Percentiles rank a stretch among this genome's conserved stretches.
These are phyloP conservation scores for Eudasyphora cyanicolor DNA, from an alignment of 2,888 invertebrate species.

Conservation along the genomic window DNA sequence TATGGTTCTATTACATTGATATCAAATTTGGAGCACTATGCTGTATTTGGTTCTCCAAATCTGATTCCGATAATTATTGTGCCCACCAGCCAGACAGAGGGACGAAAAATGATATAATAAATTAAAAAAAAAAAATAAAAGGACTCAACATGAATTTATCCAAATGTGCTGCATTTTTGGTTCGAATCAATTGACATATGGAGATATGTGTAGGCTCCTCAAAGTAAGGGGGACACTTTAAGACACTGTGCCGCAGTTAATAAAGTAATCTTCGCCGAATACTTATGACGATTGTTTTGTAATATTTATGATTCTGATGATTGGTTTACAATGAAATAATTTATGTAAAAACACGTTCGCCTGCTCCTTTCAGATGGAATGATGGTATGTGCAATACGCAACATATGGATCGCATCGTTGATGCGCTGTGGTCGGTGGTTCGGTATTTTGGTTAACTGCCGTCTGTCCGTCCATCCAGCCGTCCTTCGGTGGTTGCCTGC, in stretches of 20 bases:
- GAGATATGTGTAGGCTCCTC: too few species aligned
- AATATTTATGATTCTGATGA: conserved; percentile 28
- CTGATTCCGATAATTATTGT: too few species aligned
- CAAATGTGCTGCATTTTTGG: too few species aligned
- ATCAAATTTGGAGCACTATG: too few species aligned
- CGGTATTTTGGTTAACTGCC: conserved; percentile 38
- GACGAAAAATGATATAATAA: too few species aligned
- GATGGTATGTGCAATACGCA: background rate
- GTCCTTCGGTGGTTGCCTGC: conserved; percentile 14
- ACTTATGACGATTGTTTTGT: background rate
- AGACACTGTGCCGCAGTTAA: background rate
- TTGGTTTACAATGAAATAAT: conserved; percentile 7
- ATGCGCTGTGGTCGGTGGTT: conserved; percentile 9
- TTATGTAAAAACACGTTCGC: conserved; percentile 12
- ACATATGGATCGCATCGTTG: background rate
- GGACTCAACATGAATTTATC: too few species aligned
- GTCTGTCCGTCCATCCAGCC: background rate
- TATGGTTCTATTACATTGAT: too few species aligned
- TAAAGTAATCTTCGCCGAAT: background rate
- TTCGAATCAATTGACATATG: too few species aligned
- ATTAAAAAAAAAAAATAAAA: too few species aligned
- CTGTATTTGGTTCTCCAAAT: too few species aligned
- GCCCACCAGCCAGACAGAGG: too few species aligned
- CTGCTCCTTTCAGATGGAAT: conserved; percentile 1
- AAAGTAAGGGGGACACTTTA: too few species aligned